These are phyloP conservation scores for Drosophila colorata DNA, from an alignment of 2,888 invertebrate species.

Conservation along the genomic window DNA sequence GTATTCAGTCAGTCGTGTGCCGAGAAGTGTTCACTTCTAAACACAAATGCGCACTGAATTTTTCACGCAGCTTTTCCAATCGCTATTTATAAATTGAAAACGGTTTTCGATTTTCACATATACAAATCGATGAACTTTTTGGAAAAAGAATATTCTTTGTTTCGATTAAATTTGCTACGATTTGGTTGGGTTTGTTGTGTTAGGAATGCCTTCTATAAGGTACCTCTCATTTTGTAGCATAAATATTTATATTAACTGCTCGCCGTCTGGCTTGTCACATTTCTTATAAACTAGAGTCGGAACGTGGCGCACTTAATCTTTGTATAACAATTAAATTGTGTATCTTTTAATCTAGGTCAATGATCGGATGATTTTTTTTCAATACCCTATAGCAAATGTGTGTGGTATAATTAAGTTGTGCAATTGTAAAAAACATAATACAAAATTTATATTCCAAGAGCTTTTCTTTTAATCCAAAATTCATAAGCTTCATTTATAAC, in stretches of 20 bases:
- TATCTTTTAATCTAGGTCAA: constrained; percentile 4
- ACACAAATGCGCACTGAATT: constrained; percentile 64
- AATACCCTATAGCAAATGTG: not conserved
- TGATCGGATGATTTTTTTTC: not conserved
- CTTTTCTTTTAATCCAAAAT: no score
- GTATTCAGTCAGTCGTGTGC: not conserved
- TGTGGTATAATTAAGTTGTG: no score
- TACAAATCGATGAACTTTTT: constrained; percentile 49
- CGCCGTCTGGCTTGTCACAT: constrained; percentile 17
- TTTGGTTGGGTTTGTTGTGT: constrained; percentile 3
- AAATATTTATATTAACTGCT: constrained; percentile 15
- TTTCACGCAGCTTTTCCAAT: constrained; percentile 39
- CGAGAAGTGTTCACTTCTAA: constrained; percentile 28
- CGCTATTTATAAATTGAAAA: constrained; percentile 67
- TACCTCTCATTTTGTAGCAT: not conserved
- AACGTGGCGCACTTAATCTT: not conserved
- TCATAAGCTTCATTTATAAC: no score
- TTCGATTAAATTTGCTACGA: not conserved
- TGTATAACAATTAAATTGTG: not conserved
- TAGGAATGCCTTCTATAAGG: not conserved
- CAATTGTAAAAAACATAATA: no score
- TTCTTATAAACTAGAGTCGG: not conserved
- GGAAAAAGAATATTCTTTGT: constrained; percentile 18
- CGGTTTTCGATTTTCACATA: constrained; percentile 41
- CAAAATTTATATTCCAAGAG: no score